A percentile compares a stretch with the other conserved stretches of the same genome.
These are phyloP conservation scores for Pomacea canaliculata DNA, from an alignment of 2,888 invertebrate genomes.

Conservation along the genomic window DNA sequence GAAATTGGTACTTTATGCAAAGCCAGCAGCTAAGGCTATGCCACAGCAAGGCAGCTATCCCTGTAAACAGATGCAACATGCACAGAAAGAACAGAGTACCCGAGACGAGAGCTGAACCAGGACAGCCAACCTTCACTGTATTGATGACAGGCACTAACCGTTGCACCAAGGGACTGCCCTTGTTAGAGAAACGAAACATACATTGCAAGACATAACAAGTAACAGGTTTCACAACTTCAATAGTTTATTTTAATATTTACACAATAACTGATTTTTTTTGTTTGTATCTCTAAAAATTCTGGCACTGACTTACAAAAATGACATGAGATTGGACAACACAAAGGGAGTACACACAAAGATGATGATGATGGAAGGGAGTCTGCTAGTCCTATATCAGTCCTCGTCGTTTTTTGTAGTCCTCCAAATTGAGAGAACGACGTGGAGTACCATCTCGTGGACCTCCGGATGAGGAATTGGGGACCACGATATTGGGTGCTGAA, in stretches of 20 bases:
- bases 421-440: constrained; percentile 67
- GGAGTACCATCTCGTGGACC: constrained; percentile 53
- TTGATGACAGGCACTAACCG: too few relatives aligned
- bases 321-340: background rate
- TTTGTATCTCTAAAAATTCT: background rate
- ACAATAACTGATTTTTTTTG: constrained; percentile 1
- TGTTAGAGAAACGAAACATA: too few relatives aligned
- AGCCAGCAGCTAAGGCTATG: too few relatives aligned
- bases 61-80: too few relatives aligned
- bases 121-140: too few relatives aligned
- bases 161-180: too few relatives aligned
- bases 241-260: constrained; percentile 4
- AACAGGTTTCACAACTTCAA: background rate
- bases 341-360: background rate
- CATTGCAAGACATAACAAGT: background rate
- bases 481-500: constrained; percentile 55
- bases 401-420: constrained; percentile 69
- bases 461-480: constrained; percentile 50
- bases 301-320: background rate
- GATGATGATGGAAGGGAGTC: background rate
- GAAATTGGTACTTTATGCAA: too few relatives aligned
- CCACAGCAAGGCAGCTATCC: too few relatives aligned
- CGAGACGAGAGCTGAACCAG: too few relatives aligned
- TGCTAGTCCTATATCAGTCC: constrained; percentile 59
- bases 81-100: too few relatives aligned